Base-by-base conservation (phyloP, 1,140 invertebrate genomes). In the Bombus waltoni region DNA sequence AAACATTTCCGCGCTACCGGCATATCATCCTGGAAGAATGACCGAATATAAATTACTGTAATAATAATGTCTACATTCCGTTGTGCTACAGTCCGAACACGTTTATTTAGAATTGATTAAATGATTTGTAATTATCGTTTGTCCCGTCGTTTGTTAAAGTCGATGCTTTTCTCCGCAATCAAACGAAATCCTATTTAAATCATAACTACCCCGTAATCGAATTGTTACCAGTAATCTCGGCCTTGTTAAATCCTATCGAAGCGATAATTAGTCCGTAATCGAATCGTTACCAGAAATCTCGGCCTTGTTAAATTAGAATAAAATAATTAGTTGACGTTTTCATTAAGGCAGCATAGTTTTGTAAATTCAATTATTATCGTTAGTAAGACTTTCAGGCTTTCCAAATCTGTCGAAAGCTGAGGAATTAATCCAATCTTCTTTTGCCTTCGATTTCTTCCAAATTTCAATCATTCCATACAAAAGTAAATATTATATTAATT, bases 41-140 rank as follows among this genome's bases (percentile, higher is more conserved):
- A 32, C 15, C 38, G 4, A 80, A 72, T 72, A 44, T 80, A 59
- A 80, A 72, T 72, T 78, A 70, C 40, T 15, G 6, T n/a, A 66
- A 66, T 74, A 53, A 76, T n/a, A 47, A 53, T 28, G 32, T 22
- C 47, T 77, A 47, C 25, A 42, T 66, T n/a, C 15, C 22, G 32
- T 22, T n/a, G 3, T 53, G 15, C 65, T 35, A 40, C 32, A 28
- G 75, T 10, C 5, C 42, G 42, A 11, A n/a, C 22, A 22, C 22
- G 11, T 42, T 62, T 59, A 47, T 70, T 68, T 70, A 76, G 47
- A 77, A 77, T 32, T 38, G 22, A 15, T 57, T 71, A 44, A 78
- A 66, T 11, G 74, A 57, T 38, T 42, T 32, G n/a, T 22, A 65
- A 62, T 78, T 10, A 10, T 13, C 25, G 22, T 15, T 28, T 3